A percentile compares a stretch with the other conserved stretches of the same genome.
Conservation (phyloP, 2,888 invertebrate genomes). For the Nephrotoma guestfalica region DNA sequence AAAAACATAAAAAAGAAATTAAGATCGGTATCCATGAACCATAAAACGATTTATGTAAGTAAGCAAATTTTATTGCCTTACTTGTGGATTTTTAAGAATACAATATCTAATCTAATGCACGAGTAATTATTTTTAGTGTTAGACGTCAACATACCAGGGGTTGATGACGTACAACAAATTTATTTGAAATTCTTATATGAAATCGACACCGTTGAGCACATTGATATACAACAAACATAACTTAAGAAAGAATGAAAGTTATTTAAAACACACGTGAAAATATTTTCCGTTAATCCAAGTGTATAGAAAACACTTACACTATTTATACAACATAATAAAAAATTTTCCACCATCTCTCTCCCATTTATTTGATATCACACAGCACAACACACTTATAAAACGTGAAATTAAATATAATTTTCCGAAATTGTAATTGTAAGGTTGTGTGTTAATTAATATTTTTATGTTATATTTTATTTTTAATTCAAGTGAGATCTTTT, state of each 20-base stretch:
- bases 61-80: neutral
- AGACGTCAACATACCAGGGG: neutral
- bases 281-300: neutral
- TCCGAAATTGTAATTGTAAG: neutral
- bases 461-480: neutral
- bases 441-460: neutral
- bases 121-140: neutral
- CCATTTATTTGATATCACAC: neutral
- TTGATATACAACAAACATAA: neutral
- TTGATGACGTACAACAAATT: neutral
- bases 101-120: neutral
- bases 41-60: neutral
- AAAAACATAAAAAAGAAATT: neutral
- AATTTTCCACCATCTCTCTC: neutral
- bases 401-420: neutral
- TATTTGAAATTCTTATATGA: no score
- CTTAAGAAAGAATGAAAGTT: neutral
- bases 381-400: neutral
- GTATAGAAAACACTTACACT: neutral
- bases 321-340: neutral
- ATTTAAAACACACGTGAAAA: neutral
- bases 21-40: neutral
- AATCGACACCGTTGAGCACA: neutral
- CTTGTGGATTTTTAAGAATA: neutral
- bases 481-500: neutral